Percentiles rank a stretch among this genome's conserved stretches.
These are phyloP conservation scores for Troglohyphantes excavatus DNA, from an alignment of 2,888 invertebrate genomes.

Conservation along the genomic window DNA sequence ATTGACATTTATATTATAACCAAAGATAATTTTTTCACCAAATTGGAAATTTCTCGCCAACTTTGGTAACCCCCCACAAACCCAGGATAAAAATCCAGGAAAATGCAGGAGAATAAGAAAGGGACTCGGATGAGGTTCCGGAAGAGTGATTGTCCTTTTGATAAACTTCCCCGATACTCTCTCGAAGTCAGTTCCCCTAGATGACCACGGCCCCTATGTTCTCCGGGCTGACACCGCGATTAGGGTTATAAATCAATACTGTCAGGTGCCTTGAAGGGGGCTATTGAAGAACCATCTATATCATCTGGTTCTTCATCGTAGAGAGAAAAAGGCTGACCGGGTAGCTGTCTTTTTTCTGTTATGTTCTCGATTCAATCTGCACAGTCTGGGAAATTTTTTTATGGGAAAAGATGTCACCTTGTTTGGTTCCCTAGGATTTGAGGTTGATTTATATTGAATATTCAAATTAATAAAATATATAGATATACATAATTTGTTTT, in stretches of 20 bases:
- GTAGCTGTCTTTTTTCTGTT: conserved; percentile 10
- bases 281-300: conserved; percentile 76
- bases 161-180: conserved; percentile 68
- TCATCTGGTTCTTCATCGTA: conserved; percentile 67
- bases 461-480: no score
- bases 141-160: conserved; percentile 66
- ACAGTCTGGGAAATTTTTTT: not conserved
- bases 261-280: conserved; percentile 70
- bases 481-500: no score
- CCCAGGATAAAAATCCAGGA: no score
- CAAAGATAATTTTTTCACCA: no score
- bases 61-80: no score
- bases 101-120: not conserved
- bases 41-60: no score
- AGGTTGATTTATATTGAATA: no score
- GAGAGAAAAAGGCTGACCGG: conserved; percentile 24
- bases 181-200: conserved; percentile 3
- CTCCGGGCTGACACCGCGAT: conserved; percentile 60
- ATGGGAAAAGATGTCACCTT: not conserved
- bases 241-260: conserved; percentile 75
- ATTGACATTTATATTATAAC: no score
- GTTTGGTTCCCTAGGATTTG: no score
- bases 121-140: conserved; percentile 39
- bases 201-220: conserved; percentile 69
- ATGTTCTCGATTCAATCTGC: not conserved